Evolutionary conservation across 2,888 invertebrate species (phyloP).

Genomic region (Drosophila borealis): DNA sequence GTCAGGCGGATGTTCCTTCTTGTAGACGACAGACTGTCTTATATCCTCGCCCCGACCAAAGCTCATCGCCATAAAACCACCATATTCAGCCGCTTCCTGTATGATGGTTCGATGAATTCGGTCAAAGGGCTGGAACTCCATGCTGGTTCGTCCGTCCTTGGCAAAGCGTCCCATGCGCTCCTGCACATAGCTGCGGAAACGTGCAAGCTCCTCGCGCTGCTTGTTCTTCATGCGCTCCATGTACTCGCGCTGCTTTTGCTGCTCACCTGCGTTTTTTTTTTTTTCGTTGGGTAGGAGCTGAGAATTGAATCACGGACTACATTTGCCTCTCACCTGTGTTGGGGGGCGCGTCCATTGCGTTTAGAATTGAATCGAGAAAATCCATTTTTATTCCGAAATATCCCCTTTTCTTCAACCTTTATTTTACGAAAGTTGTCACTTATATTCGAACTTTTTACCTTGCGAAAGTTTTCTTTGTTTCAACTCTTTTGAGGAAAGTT

Average conservation of each 20-base stretch:
- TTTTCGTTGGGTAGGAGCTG: too few relatives aligned
- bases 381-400: neutral
- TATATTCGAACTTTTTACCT: too few relatives aligned
- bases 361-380: neutral
- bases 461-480: too few relatives aligned
- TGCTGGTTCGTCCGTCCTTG: neutral
- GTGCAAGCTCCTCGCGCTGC: neutral
- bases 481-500: too few relatives aligned
- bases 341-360: neutral
- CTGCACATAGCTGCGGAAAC: neutral
- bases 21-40: neutral
- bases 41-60: slow-evolving; percentile 1
- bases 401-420: too few relatives aligned
- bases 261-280: too few relatives aligned
- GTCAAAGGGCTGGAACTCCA: neutral
- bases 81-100: neutral
- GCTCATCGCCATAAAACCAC: neutral
- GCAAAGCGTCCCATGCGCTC: neutral
- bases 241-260: neutral
- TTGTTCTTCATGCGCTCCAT: neutral
- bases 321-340: neutral
- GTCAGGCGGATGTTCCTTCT: neutral
- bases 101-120: neutral
- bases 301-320: too few relatives aligned
- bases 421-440: too few relatives aligned